phyloP scores from a whole-genome alignment of 2,888 invertebrate species.

The Apodemia zela region DNA sequence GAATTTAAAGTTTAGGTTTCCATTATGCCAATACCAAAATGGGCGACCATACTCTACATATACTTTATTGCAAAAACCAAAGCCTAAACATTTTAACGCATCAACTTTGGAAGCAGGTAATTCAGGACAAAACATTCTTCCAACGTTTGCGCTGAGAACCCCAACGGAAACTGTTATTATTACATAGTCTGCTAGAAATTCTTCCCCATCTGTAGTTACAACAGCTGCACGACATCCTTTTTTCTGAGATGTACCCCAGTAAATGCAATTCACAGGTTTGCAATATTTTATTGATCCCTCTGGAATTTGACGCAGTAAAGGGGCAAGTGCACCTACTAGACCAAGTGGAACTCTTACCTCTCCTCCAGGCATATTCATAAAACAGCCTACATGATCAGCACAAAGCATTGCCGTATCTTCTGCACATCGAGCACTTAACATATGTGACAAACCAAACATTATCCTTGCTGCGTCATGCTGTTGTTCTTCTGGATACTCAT shows the following conservation, averaged over 20 bases:
- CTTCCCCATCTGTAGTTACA: conserved; percentile 80
- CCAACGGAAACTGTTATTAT: conserved; percentile 89
- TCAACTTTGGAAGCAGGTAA: conserved; percentile 85
- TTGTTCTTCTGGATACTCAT: conserved; percentile 83
- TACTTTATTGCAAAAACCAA: conserved; percentile 87
- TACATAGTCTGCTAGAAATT: conserved; percentile 86
- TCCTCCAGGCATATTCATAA: conserved; percentile 79
- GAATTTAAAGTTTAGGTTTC: conserved; percentile 83
- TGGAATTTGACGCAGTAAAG: conserved; percentile 83
- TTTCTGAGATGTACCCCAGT: conserved; percentile 83
- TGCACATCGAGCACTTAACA: conserved; percentile 82
- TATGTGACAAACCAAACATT: conserved; percentile 83
- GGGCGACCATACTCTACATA: conserved; percentile 87
- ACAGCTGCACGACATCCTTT: conserved; percentile 76
- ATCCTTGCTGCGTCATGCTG: conserved; percentile 84
- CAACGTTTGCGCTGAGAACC: conserved; percentile 83
- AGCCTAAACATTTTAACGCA: conserved; percentile 85
- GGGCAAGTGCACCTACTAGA: conserved; percentile 82
- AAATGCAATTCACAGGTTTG: conserved; percentile 85
- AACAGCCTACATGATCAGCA: conserved; percentile 61
- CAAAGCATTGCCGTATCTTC: conserved; percentile 78
- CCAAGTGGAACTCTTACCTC: conserved; percentile 83
- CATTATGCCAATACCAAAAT: conserved; percentile 86
- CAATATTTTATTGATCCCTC: conserved; percentile 82
- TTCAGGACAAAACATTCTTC: conserved; percentile 84